Evolutionary conservation across 1,140 invertebrate species (phyloP).

Genomic region (Oppia nitens): DNA sequence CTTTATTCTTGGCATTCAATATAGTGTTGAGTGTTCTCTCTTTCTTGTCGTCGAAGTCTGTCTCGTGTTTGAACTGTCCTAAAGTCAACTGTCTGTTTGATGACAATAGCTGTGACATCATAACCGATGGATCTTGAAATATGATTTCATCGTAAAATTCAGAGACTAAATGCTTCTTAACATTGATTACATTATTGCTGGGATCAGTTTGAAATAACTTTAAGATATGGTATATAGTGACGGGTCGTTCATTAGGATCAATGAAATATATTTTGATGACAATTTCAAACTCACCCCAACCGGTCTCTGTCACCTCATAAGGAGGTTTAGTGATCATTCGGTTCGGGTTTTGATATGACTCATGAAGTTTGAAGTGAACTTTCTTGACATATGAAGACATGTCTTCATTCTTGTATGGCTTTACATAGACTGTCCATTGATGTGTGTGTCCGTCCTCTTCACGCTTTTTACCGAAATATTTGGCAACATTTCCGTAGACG

Average conservation of each 20-base stretch:
- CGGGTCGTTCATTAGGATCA: constrained; percentile 65
- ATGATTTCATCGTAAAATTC: constrained; percentile 33
- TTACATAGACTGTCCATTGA: constrained; percentile 95
- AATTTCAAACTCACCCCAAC: constrained; percentile 99
- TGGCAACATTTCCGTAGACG: constrained; percentile 87
- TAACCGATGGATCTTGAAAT: constrained; percentile 79
- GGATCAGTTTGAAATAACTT: constrained; percentile 65
- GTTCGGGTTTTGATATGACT: constrained; percentile 89
- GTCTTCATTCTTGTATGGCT: constrained; percentile 68
- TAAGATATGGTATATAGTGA: constrained; percentile 85
- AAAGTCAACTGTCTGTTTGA: constrained; percentile 50
- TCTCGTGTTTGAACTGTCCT: constrained; percentile 64
- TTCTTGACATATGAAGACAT: constrained; percentile 91
- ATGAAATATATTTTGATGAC: constrained; percentile 95
- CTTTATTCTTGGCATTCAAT: constrained; percentile 59
- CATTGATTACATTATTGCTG: constrained; percentile 2
- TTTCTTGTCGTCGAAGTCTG: constrained; percentile 85
- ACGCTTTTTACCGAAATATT: constrained; percentile 78
- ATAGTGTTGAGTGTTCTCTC: constrained; percentile 59
- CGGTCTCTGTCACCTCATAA: constrained; percentile 94
- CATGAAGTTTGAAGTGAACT: constrained; percentile 92
- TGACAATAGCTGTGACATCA: constrained; percentile 75
- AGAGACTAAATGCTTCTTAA: constrained; percentile 14
- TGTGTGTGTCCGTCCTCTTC: constrained; percentile 98
- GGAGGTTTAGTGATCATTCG: constrained; percentile 79